These are phyloP conservation scores for Rhabdomys pumilio DNA, from an alignment of 2,797 vertebrate species.

Conservation along the genomic window DNA sequence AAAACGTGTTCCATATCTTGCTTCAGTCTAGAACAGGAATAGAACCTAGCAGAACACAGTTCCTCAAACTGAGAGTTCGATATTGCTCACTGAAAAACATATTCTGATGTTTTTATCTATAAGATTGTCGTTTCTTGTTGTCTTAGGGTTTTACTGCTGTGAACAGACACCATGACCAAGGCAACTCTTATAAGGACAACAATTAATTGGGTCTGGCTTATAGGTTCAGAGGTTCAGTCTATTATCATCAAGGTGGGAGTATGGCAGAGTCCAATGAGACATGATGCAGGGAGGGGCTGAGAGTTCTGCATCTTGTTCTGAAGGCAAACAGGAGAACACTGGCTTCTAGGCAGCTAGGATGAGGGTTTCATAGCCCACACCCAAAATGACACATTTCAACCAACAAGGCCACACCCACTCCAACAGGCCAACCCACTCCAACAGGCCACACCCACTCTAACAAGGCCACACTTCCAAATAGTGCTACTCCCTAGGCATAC, in stretches of 20 bases:
- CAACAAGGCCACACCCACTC: not conserved
- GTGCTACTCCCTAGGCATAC: not conserved
- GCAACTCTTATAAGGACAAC: not conserved
- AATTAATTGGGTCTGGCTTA: not conserved
- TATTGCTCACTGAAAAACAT: not conserved
- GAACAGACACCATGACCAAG: not conserved
- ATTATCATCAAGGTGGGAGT: not conserved
- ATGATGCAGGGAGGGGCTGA: not conserved
- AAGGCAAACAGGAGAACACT: no score
- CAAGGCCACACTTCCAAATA: not conserved
- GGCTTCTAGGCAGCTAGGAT: not conserved
- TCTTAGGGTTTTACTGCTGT: not conserved
- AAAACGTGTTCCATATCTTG: not conserved
- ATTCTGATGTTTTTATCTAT: constrained; percentile 7
- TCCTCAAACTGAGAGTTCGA: not conserved
- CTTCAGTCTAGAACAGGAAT: not conserved
- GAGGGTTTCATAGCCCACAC: not conserved
- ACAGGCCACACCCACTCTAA: not conserved
- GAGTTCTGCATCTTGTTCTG: no score
- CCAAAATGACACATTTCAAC: not conserved
- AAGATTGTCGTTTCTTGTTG: not conserved
- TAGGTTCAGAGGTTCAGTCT: not conserved
- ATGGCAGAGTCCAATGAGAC: not conserved
- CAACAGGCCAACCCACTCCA: not conserved
- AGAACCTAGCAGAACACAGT: not conserved